These are phyloP conservation scores for Chalcis sispes DNA, from an alignment of 2,888 invertebrate species.

Conservation along the genomic window DNA sequence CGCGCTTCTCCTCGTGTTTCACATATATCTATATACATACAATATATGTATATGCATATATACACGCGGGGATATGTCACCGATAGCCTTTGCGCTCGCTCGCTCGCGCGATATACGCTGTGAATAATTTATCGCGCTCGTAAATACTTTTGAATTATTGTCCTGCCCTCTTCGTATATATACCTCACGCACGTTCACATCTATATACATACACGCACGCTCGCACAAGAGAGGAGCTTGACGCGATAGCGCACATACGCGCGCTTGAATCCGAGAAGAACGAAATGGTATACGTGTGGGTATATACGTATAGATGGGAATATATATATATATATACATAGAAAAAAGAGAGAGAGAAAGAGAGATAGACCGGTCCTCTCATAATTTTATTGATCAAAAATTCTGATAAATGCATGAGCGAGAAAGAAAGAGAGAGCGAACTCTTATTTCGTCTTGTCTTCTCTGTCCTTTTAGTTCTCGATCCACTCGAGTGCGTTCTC, in stretches of 20 bases:
- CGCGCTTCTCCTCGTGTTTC: slow-evolving; percentile 54
- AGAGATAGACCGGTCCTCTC: slow-evolving; percentile 57
- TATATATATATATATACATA: background rate
- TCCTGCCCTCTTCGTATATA: slow-evolving; percentile 57
- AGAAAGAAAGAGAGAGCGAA: too few relatives aligned
- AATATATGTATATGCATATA: too few relatives aligned
- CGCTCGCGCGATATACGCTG: slow-evolving; percentile 56
- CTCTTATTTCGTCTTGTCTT: too few relatives aligned
- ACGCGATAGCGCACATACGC: slow-evolving; percentile 19
- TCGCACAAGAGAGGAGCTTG: background rate
- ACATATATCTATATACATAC: too few relatives aligned
- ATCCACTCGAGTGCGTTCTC: slow-evolving; percentile 10
- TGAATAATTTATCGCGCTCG: slow-evolving; percentile 66
- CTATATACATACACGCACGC: slow-evolving; percentile 23
- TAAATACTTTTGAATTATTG: slow-evolving; percentile 66
- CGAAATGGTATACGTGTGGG: background rate
- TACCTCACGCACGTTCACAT: slow-evolving; percentile 11
- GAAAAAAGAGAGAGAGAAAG: slow-evolving; percentile 18
- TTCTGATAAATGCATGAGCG: slow-evolving; percentile 59
- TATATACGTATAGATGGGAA: background rate
- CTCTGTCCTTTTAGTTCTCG: too few relatives aligned
- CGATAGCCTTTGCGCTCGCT: slow-evolving; percentile 59
- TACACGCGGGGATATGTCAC: slow-evolving; percentile 53
- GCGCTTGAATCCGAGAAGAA: background rate
- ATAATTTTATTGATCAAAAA: slow-evolving; percentile 65